These are phyloP conservation scores for Australoheros facetus DNA, from an alignment of 2,797 vertebrate species.

Conservation along the genomic window DNA sequence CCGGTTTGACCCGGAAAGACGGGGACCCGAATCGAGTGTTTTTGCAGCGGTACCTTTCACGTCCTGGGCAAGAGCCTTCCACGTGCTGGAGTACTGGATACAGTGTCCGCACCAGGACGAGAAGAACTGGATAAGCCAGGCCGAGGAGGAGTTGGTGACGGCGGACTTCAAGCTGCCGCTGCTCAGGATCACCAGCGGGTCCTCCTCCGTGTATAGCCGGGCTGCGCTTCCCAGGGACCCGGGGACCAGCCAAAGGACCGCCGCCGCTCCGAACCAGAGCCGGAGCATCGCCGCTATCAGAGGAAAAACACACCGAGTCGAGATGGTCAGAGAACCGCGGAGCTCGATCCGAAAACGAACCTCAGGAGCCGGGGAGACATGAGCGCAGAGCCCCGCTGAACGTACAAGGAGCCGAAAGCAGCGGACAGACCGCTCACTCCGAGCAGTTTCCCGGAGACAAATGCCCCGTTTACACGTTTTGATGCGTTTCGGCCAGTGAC, in stretches of 20 bases:
- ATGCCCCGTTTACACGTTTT: no score
- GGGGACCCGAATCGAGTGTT: neutral
- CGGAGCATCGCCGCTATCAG: conserved; percentile 25
- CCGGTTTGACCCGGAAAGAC: neutral
- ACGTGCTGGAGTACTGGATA: conserved; percentile 91
- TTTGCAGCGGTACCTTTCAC: conserved; percentile 83
- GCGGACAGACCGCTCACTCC: conserved; percentile 29
- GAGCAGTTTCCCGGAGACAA: neutral
- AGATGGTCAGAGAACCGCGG: neutral
- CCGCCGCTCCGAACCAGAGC: conserved; percentile 29
- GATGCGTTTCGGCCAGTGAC: no score
- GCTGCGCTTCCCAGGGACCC: neutral
- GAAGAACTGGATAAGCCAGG: conserved; percentile 95
- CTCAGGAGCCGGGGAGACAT: conserved; percentile 8
- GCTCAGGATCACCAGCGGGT: conserved; percentile 86
- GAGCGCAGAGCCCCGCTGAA: conserved; percentile 11
- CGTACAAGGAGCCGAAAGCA: neutral
- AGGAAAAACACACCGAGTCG: neutral
- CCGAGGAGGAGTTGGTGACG: conserved; percentile 85
- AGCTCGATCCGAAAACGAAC: neutral
- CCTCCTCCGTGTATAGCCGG: conserved; percentile 84
- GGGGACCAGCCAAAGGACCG: conserved; percentile 20
- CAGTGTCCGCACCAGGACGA: conserved; percentile 97
- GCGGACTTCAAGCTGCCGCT: conserved; percentile 76
- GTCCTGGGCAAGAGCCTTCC: conserved; percentile 89